Evolutionary conservation across 37 sponge, comb jelly and placozoan species (phyloP).

Genomic region (Axinella damicornis): DNA sequence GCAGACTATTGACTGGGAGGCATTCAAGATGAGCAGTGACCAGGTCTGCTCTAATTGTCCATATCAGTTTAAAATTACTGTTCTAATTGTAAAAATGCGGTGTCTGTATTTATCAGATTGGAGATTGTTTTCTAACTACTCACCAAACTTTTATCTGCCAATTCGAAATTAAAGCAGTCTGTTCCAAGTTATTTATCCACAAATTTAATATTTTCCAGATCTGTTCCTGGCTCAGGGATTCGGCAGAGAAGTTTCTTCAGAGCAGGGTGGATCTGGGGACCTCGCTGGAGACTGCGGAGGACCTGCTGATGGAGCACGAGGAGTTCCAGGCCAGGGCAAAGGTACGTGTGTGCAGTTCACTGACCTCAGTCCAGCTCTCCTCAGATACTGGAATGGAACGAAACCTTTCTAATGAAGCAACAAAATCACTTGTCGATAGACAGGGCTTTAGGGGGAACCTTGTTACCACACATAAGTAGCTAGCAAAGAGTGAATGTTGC

Average conservation of each 20-base stretch:
- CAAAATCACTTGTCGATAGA: neutral
- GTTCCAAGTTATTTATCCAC: too few relatives aligned
- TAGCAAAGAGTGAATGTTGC: too few relatives aligned
- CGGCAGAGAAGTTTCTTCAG: conserved; percentile 43
- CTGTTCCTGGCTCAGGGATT: conserved; percentile 34
- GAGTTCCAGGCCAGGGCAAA: conserved; percentile 46
- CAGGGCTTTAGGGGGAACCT: too few relatives aligned
- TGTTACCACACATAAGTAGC: neutral
- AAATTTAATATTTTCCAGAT: too few relatives aligned
- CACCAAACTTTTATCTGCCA: neutral
- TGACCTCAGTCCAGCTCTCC: neutral
- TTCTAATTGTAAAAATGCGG: neutral
- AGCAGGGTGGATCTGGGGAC: conserved; percentile 47
- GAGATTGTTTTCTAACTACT: too few relatives aligned
- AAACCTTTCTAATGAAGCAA: neutral
- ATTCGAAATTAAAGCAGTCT: neutral
- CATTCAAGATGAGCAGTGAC: conserved; percentile 27
- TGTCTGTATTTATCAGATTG: too few relatives aligned
- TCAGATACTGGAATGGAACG: neutral
- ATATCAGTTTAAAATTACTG: neutral
- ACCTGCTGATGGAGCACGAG: conserved; percentile 52
- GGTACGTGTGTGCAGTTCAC: conserved; percentile 18
- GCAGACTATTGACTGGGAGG: conserved; percentile 48
- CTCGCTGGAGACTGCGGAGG: conserved; percentile 65
- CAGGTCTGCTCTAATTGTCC: conserved; percentile 29